These are phyloP conservation scores for Bettongia penicillata DNA, from an alignment of 2,113 vertebrate species.

Conservation along the genomic window DNA sequence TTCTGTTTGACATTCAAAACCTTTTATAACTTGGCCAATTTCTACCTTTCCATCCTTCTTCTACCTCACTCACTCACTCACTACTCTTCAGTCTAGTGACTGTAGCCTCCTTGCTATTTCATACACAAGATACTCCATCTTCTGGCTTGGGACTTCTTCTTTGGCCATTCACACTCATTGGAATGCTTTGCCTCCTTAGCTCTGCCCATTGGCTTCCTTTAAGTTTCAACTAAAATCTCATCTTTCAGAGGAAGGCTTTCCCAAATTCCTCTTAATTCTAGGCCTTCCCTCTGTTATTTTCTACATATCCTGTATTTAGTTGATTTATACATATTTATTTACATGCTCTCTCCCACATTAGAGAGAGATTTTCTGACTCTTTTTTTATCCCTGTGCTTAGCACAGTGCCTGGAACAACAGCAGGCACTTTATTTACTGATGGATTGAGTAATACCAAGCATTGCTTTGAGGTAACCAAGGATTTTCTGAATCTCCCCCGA, in stretches of 20 bases:
- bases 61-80: too few relatives aligned
- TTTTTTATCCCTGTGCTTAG: not conserved
- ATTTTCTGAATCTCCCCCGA: not conserved
- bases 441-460: not conserved
- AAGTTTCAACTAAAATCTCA: not conserved
- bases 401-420: not conserved
- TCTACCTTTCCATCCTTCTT: not conserved
- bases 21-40: not conserved
- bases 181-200: not conserved
- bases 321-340: not conserved
- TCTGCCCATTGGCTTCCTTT: not conserved
- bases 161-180: not conserved
- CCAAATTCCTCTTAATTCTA: not conserved
- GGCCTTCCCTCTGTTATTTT: not conserved
- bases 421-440: not conserved
- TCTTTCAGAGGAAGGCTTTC: not conserved
- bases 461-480: not conserved
- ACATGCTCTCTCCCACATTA: not conserved
- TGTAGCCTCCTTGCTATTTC: not conserved
- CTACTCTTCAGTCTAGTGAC: not conserved
- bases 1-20: not conserved
- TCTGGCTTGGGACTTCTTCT: not conserved
- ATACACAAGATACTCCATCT: not conserved
- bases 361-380: not conserved
- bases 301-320: not conserved